Evolutionary conservation across 2,113 vertebrate genomes (phyloP), one percentile per base, ranked within the genome.

Genomic region (Atractosteus spatula): DNA sequence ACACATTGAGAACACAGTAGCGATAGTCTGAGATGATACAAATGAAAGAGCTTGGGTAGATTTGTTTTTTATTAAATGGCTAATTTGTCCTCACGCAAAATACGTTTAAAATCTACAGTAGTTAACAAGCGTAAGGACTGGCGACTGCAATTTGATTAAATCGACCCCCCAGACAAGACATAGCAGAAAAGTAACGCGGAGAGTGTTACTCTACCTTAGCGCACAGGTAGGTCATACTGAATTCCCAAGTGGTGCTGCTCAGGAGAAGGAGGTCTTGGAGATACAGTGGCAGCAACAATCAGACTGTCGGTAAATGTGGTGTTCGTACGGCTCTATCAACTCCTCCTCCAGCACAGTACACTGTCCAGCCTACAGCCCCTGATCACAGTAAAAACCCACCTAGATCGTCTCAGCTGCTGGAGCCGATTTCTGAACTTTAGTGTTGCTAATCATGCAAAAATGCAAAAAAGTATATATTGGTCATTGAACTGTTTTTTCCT

Each of bases 261-360:
- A 42, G 76, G 71, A 59, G 80, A 65, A 78, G 76, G n/a, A 69
- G 11, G 85, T 77, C 83, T 80, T 79, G 85, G 77, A 81, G 81
- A 80, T 76, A 67, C 68, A 70, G 55, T 72, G 77, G 70, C 69
- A 75, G 68, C 81, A 16, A 69, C 55, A 63, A 55, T 43, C 66
- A 78, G 71, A 73, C 75, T 10, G 77, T 10, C 73, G 76, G 79
- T 77, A 71, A 73, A 77, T 68, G 81, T 80, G 74, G 84, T 79
- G 83, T 82, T 73, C 84, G 64, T 74, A 69, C 77, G 45, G 72
- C 76, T 72, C 71, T 62, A 62, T 79, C 74, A 77, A 77, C 89
- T 82, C 88, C 90, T 88, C 88, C 90, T 89, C 83, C 87, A 83
- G 84, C 74, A 71, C 87, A 83, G 84, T 72, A 71, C 81, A 68